Conservation (phyloP, 2,888 invertebrate species). For the Heliconius cydno region DNA sequence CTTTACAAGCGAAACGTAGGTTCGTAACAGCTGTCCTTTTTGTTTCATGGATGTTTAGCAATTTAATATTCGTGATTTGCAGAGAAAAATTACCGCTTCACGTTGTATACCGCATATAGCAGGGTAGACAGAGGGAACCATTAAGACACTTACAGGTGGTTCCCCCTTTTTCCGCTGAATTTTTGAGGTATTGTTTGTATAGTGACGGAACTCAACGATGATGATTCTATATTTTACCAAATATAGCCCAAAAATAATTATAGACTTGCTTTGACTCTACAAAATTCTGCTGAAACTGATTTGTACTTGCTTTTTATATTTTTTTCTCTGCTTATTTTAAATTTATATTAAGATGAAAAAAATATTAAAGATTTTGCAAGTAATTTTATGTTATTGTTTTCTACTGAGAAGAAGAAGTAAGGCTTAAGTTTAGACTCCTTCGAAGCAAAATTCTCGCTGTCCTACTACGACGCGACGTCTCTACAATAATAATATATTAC, state of each 20-base stretch:
- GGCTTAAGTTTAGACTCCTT: too few species aligned
- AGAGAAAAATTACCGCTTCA: neutral
- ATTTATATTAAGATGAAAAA: too few species aligned
- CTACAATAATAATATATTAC: too few species aligned
- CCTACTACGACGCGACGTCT: too few species aligned
- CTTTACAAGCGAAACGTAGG: neutral
- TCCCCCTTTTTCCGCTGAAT: neutral
- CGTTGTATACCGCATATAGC: neutral
- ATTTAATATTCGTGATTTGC: neutral
- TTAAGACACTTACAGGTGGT: neutral
- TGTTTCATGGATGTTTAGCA: neutral
- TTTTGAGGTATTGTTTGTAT: neutral
- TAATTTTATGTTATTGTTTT: too few species aligned
- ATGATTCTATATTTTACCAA: too few species aligned
- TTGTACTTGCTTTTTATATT: neutral
- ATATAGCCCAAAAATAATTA: too few species aligned
- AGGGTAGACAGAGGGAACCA: neutral
- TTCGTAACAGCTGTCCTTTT: constrained; percentile 10
- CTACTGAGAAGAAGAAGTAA: too few species aligned
- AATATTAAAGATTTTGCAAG: too few species aligned
- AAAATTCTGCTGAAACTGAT: neutral
- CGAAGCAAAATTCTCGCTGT: too few species aligned
- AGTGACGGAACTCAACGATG: neutral
- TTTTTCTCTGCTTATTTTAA: too few species aligned
- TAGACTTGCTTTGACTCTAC: too few species aligned